Evolutionary conservation across 35 echinoderm and acorn worm species (phyloP).

Genomic region (Apostichopus parvimensis): DNA sequence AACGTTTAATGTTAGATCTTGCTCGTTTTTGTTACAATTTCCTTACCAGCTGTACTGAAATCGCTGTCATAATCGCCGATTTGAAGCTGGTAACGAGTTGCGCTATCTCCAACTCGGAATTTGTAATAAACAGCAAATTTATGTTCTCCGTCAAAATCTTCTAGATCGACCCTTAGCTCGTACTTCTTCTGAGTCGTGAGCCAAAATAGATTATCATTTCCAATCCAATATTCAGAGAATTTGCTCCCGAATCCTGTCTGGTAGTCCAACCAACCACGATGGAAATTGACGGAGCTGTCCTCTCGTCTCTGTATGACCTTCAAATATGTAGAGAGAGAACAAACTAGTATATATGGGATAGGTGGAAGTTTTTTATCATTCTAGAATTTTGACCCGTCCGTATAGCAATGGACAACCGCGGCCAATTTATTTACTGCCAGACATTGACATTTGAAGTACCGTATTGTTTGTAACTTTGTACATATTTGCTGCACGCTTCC

Average conservation of each 20-base stretch:
- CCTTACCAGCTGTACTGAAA: constrained; percentile 24
- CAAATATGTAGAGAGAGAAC: too few relatives aligned
- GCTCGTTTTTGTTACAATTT: background rate
- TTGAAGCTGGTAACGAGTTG: constrained; percentile 19
- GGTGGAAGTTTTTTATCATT: too few relatives aligned
- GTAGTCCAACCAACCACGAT: constrained; percentile 43
- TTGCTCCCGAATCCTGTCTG: constrained; percentile 47
- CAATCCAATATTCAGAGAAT: constrained; percentile 53
- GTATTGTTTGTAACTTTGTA: too few relatives aligned
- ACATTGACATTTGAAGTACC: too few relatives aligned
- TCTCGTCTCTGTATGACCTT: constrained; percentile 6
- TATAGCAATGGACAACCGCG: too few relatives aligned
- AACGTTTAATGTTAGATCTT: too few relatives aligned
- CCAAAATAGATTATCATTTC: constrained; percentile 47
- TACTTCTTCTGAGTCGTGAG: constrained; percentile 42
- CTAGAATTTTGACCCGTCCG: too few relatives aligned
- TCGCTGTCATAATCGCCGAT: constrained; percentile 26
- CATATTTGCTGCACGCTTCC: too few relatives aligned
- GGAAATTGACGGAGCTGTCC: background rate
- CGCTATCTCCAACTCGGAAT: constrained; percentile 43
- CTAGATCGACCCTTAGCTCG: constrained; percentile 50
- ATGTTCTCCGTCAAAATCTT: constrained; percentile 29
- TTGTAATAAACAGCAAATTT: background rate
- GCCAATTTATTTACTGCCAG: too few relatives aligned
- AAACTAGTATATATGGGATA: too few relatives aligned